Conservation (phyloP, 2,888 invertebrate genomes). For the Phaedon cochleariae region DNA sequence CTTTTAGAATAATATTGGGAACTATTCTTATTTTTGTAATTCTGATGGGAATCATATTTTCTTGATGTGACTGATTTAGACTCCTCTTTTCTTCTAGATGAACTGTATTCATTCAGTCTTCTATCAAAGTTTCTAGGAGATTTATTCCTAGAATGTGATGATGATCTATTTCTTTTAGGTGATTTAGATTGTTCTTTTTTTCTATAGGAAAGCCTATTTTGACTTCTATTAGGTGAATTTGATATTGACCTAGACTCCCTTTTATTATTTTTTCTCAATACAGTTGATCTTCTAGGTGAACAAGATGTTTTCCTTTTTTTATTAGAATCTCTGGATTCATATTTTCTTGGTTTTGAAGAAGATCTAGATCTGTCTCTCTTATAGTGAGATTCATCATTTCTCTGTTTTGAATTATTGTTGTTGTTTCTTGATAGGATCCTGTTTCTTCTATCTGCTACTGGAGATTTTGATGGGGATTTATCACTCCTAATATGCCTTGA, state of each 20-base stretch:
- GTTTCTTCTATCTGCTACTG: neutral
- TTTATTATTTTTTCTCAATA: neutral
- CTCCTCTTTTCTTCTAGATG: neutral
- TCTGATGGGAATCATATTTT: neutral
- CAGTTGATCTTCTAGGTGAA: conserved; percentile 13
- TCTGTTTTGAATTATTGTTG: neutral
- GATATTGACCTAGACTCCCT: conserved; percentile 2
- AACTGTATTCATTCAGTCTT: neutral
- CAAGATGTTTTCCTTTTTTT: conserved; percentile 14
- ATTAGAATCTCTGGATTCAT: neutral
- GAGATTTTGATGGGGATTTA: conserved; percentile 7
- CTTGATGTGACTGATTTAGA: neutral
- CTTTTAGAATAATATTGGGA: neutral
- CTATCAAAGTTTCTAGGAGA: neutral
- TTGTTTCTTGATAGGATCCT: neutral
- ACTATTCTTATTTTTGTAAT: neutral
- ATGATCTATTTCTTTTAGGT: conserved; percentile 12
- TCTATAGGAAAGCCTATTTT: neutral
- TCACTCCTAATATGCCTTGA: neutral
- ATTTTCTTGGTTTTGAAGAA: neutral
- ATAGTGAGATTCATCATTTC: neutral
- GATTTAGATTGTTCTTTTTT: conserved; percentile 10
- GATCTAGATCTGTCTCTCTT: neutral
- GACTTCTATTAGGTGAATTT: conserved; percentile 9
- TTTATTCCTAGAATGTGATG: conserved; percentile 6